Percentiles rank a stretch among this genome's conserved stretches.
These are phyloP conservation scores for Varecia variegata DNA, from an alignment of 2,797 vertebrate species.

Conservation along the genomic window DNA sequence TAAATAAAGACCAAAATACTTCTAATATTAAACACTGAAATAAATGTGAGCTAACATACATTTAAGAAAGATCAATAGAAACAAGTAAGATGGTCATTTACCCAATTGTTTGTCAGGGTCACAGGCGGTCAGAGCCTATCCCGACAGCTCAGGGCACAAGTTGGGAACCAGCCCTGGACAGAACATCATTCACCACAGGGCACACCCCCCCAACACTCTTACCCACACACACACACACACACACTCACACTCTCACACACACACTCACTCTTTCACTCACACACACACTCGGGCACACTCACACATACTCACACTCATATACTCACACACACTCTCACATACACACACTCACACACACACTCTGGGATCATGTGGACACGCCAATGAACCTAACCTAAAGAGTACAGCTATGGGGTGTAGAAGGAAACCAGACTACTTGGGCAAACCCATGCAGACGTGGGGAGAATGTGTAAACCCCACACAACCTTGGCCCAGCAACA, in stretches of 20 bases:
- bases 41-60: background rate
- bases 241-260: too few species aligned
- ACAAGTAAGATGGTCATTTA: background rate
- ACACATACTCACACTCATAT: too few species aligned
- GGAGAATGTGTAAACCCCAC: background rate
- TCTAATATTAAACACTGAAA: background rate
- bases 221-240: too few species aligned
- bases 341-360: background rate
- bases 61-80: background rate
- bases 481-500: too few species aligned
- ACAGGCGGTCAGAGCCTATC: too few species aligned
- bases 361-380: background rate
- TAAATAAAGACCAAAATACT: background rate
- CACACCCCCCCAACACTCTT: too few species aligned
- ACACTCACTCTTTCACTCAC: too few species aligned
- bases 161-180: background rate
- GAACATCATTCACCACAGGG: background rate
- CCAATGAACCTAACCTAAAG: background rate
- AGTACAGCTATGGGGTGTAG: background rate
- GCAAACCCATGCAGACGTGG: background rate
- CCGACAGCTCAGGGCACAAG: background rate
- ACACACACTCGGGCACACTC: background rate
- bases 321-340: fast-evolving
- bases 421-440: background rate
- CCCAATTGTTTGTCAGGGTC: background rate